Conservation (phyloP, 1,140 invertebrate species). For the Formica selysi region DNA sequence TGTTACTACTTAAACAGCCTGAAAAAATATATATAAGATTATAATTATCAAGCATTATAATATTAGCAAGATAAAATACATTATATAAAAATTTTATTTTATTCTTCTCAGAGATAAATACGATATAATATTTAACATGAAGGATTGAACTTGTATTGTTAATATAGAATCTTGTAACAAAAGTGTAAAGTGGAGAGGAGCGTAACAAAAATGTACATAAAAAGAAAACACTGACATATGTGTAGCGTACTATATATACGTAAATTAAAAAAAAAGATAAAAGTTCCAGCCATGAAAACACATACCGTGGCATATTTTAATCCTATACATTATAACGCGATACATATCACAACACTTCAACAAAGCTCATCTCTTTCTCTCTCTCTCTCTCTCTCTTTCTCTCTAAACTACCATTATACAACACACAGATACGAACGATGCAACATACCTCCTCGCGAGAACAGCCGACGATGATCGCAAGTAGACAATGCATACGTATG, state of each 20-base stretch:
- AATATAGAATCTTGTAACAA: neutral
- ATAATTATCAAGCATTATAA: neutral
- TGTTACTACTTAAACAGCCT: slow-evolving; percentile 77
- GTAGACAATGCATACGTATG: neutral
- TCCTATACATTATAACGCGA: no score
- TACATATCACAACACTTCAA: no score
- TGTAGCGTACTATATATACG: neutral
- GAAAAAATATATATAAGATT: slow-evolving; percentile 48
- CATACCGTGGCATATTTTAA: neutral
- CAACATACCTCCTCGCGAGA: neutral
- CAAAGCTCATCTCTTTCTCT: no score
- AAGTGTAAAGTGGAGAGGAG: neutral
- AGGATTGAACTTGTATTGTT: neutral
- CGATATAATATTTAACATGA: neutral
- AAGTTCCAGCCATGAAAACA: neutral
- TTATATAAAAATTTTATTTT: neutral
- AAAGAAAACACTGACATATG: neutral
- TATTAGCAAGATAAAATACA: neutral
- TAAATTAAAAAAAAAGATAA: neutral
- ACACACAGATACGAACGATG: neutral
- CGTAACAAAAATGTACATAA: neutral
- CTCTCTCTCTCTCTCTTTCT: neutral
- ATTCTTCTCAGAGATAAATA: neutral
- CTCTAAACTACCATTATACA: neutral
- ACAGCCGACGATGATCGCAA: neutral